A percentile compares a stretch with the other conserved stretches of the same genome.
Conservation (phyloP, 92 coral and sea anemone genomes). For the Siderastrea radians region DNA sequence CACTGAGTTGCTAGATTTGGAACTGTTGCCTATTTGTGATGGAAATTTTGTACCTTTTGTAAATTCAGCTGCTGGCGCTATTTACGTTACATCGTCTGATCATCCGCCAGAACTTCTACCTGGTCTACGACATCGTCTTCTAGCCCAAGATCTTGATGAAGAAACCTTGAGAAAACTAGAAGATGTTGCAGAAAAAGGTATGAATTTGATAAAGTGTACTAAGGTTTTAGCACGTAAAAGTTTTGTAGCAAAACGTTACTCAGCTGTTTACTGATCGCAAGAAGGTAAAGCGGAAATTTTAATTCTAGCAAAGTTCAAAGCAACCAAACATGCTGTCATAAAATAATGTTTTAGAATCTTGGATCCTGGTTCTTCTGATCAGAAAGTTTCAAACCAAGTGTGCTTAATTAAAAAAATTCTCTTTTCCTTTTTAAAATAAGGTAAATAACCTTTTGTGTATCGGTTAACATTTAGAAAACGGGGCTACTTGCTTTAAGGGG, state of each 20-base stretch:
- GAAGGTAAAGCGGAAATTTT: no score
- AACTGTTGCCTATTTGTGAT: slow-evolving; percentile 79
- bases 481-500: no score
- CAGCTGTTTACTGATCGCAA: not conserved
- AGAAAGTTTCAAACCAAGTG: no score
- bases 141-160: slow-evolving; percentile 58
- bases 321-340: no score
- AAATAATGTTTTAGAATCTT: no score
- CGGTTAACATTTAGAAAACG: no score
- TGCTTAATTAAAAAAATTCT: no score
- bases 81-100: slow-evolving; percentile 69
- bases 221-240: not conserved
- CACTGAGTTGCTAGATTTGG: slow-evolving; percentile 69
- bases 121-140: slow-evolving; percentile 59
- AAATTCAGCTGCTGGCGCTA: slow-evolving; percentile 3
- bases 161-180: slow-evolving; percentile 32
- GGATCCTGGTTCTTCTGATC: no score
- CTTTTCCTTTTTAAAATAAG: no score
- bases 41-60: slow-evolving; percentile 62
- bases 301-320: no score
- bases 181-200: slow-evolving; percentile 57
- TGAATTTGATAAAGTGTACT: not conserved
- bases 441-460: no score
- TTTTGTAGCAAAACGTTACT: not conserved
- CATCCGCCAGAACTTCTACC: slow-evolving; percentile 84